Percentiles rank a stretch among this genome's conserved stretches.
phyloP scores from a whole-genome alignment of 2,113 vertebrate species.

The Ammodytes marinus region DNA sequence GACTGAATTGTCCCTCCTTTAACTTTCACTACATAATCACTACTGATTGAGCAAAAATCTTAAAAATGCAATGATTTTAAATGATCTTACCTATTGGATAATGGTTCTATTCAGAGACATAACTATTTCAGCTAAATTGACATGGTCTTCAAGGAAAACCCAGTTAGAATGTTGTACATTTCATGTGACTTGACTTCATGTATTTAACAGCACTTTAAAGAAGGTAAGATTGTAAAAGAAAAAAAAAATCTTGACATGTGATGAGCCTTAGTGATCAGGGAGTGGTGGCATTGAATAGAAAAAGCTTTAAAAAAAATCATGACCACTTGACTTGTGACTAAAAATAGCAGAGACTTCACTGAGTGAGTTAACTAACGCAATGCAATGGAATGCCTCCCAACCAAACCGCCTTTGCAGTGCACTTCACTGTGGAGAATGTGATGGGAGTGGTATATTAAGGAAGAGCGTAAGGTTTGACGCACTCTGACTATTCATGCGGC shows the following conservation, averaged over 20 bases:
- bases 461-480: constrained; percentile 28
- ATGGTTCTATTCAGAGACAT: not conserved
- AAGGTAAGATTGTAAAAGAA: not conserved
- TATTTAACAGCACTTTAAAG: not conserved
- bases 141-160: not conserved
- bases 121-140: not conserved
- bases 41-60: not conserved
- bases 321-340: constrained; percentile 30
- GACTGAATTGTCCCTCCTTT: no score
- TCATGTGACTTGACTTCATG: not conserved
- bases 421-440: constrained; percentile 35
- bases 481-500: constrained; percentile 33
- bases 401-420: not conserved
- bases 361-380: not conserved
- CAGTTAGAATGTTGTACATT: not conserved
- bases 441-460: constrained; percentile 11
- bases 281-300: not conserved
- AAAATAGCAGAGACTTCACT: constrained; percentile 44
- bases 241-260: not conserved
- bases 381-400: constrained; percentile 3
- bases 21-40: no score
- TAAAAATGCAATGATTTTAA: not conserved
- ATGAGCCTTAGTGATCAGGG: not conserved
- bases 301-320: constrained; percentile 11
- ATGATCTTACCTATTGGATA: not conserved